These are phyloP conservation scores for Leptoteleia sp. DNA, from an alignment of 1,140 invertebrate species.

Conservation along the genomic window DNA sequence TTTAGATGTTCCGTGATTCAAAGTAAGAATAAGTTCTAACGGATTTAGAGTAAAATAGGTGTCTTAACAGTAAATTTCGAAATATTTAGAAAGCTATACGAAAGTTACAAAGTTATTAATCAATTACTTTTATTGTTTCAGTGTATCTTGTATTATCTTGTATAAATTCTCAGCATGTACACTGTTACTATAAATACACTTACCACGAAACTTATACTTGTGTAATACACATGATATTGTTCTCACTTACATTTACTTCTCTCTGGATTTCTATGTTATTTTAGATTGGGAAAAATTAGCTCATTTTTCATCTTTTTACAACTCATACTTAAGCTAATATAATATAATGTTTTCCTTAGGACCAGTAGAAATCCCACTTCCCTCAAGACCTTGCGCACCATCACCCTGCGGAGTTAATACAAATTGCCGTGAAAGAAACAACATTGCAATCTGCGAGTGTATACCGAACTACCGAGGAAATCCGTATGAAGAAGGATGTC, in stretches of 20 bases:
- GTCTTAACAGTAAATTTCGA: too few relatives aligned
- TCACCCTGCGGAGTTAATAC: constrained; percentile 89
- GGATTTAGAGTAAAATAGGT: too few relatives aligned
- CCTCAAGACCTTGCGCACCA: constrained; percentile 84
- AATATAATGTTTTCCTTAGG: too few relatives aligned
- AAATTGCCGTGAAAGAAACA: constrained; percentile 83
- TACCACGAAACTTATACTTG: constrained; percentile 26
- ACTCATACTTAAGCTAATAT: too few relatives aligned
- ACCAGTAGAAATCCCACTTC: constrained; percentile 49
- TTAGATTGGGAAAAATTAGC: too few relatives aligned
- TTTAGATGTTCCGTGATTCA: constrained; percentile 75
- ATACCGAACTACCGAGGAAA: constrained; percentile 89
- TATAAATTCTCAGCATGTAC: constrained; percentile 34
- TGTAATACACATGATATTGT: constrained; percentile 54
- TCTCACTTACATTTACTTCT: constrained; percentile 22
- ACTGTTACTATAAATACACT: constrained; percentile 34
- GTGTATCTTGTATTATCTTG: constrained; percentile 42
- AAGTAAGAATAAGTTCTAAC: constrained; percentile 73
- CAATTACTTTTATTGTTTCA: constrained; percentile 62
- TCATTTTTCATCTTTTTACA: too few relatives aligned
- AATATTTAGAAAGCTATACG: too few relatives aligned
- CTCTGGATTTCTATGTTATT: constrained; percentile 5
- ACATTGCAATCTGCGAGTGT: constrained; percentile 85
- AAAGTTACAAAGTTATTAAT: too few relatives aligned
- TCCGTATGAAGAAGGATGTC: constrained; percentile 86